Conservation (phyloP, 2,113 vertebrate species). For the Oreotrochilus melanogaster region DNA sequence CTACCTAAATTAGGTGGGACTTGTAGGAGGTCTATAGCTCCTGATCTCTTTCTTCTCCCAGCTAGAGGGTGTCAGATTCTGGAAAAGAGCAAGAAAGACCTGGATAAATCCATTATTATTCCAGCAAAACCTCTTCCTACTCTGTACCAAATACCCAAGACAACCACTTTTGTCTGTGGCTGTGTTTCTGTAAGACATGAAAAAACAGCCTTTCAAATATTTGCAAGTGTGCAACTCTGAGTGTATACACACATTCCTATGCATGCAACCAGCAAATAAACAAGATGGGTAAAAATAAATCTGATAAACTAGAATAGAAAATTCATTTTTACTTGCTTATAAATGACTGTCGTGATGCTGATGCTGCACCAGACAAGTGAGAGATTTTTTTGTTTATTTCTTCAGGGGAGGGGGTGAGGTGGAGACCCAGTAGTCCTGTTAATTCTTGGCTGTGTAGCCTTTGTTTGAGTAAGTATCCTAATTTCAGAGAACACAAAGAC, state of each 20-base stretch:
- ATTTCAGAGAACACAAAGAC: neutral
- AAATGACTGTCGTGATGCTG: neutral
- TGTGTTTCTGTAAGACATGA: neutral
- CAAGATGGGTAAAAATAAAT: neutral
- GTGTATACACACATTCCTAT: neutral
- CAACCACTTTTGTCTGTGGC: neutral
- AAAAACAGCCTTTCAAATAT: neutral
- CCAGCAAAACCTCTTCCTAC: neutral
- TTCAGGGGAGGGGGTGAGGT: neutral
- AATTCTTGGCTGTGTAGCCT: neutral
- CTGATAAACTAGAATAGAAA: neutral
- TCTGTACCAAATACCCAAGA: neutral
- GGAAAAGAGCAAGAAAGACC: neutral
- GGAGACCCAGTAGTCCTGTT: neutral
- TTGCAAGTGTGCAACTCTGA: neutral
- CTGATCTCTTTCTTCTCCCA: neutral
- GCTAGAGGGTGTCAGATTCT: neutral
- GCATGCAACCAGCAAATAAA: neutral
- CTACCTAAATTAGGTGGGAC: neutral
- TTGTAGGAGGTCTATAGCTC: neutral
- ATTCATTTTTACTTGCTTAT: neutral
- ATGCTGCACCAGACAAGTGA: neutral
- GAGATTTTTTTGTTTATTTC: neutral
- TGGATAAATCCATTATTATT: neutral
- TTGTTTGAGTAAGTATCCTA: slow-evolving; percentile 12